Base-by-base conservation (phyloP, 2,797 vertebrate genomes). In the Eleutherodactylus coqui region DNA sequence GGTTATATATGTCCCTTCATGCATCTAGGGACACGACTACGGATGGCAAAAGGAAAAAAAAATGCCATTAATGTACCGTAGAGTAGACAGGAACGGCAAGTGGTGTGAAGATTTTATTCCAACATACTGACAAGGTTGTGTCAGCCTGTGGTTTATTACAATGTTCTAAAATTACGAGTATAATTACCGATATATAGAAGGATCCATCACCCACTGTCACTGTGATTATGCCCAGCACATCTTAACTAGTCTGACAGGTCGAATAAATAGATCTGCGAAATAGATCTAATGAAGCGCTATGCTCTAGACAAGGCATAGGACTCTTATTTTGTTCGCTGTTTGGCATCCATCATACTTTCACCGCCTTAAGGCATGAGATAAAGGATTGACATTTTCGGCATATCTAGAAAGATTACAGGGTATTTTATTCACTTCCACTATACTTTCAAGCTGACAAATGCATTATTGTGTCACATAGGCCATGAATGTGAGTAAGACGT, bases 351-450 rank as follows among this genome's bases (percentile, higher is more conserved):
- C 85, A 82, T 55, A 69, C n/a, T 43, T 82, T 76, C 27, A 9
- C 60, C 60, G 49, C 85, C 73, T 77, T 32, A 24, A 77, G 85
- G 60, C 80, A 83, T 38, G 64, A 69, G 58, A 45, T 86, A 83
- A 83, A 72, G 7, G 62, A 27, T 53, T 86, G 73, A 45, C 77
- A 47, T 70, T 69, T 70, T 43, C 13, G 0, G 60, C 36, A 51
- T 58, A 49, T 83, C 49, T 49, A 27, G 29, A 11, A 79, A 41
- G 79, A 82, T n/a, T 85, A 78, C 49, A 43, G 53, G 67, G 41
- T 55, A 60, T 60, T 43, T 49, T 14, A 38, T 49, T 45, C 21
- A 24, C 55, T 64, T 45, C 67, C 82, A 67, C 29, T 27, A 75
- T 17, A 67, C 10, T 32, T 47, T 81, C 60, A 81, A 32, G 60